Evolutionary conservation across 1,140 invertebrate genomes (phyloP).

Genomic region (Limonius californicus): DNA sequence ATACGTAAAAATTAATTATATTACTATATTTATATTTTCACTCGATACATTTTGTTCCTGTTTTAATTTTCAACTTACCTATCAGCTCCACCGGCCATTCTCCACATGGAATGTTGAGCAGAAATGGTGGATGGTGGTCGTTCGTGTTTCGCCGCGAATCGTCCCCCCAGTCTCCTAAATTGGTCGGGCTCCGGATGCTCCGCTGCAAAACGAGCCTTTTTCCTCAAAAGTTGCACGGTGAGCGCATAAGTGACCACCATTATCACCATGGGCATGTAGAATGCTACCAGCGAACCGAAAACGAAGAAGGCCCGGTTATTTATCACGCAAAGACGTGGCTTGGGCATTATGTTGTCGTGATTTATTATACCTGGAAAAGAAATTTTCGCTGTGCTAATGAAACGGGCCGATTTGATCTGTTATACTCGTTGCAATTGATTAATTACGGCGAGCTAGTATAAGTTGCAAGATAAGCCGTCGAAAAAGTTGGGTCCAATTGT

Average conservation of each 20-base stretch:
- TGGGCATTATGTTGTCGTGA: constrained; percentile 71
- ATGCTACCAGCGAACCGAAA: constrained; percentile 83
- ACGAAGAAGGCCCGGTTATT: constrained; percentile 84
- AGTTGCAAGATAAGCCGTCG: too few species aligned
- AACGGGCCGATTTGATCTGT: too few species aligned
- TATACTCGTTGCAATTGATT: too few species aligned
- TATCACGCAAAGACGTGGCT: constrained; percentile 71
- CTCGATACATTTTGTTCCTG: too few species aligned
- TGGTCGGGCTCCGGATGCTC: constrained; percentile 58
- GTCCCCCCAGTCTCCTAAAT: constrained; percentile 57
- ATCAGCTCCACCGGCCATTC: constrained; percentile 47
- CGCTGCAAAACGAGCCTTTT: constrained; percentile 66
- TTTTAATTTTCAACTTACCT: constrained; percentile 29
- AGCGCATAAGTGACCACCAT: constrained; percentile 88
- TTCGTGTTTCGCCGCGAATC: constrained; percentile 55
- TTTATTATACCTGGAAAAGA: constrained; percentile 65
- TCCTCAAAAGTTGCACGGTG: constrained; percentile 78
- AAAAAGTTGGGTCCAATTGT: too few species aligned
- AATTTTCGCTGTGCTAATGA: too few species aligned
- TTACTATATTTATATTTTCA: too few species aligned
- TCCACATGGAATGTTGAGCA: constrained; percentile 47
- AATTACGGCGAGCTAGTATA: too few species aligned
- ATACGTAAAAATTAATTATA: too few species aligned
- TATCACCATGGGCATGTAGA: constrained; percentile 90
- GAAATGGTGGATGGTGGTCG: constrained; percentile 45